Evolutionary conservation across 2,888 invertebrate species (phyloP).

Genomic region (Cephus nigrinus): DNA sequence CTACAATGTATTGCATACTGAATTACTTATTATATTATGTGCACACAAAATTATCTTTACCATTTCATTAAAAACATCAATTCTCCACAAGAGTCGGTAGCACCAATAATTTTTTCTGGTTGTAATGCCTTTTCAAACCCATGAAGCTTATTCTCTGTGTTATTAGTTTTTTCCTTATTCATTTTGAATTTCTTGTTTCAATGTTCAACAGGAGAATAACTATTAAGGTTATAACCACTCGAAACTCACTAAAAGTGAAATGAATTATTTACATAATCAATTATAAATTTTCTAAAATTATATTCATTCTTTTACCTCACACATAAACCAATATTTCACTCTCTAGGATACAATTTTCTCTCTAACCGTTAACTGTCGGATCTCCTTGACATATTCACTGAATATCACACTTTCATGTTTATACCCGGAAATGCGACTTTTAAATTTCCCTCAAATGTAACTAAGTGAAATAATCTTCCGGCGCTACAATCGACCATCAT

Average conservation of each 20-base stretch:
- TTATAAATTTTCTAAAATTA: too few relatives aligned
- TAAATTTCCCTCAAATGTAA: constrained; percentile 12
- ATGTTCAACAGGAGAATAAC: not conserved
- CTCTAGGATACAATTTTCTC: too few relatives aligned
- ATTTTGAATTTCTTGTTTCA: constrained; percentile 17
- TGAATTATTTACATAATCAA: too few relatives aligned
- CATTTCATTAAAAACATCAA: constrained; percentile 93
- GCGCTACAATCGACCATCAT: too few relatives aligned
- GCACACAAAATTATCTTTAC: constrained; percentile 66
- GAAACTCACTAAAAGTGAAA: not conserved
- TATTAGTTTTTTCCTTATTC: constrained; percentile 29
- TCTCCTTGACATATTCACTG: too few relatives aligned
- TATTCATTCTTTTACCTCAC: too few relatives aligned
- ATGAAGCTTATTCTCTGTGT: constrained; percentile 74
- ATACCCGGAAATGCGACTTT: constrained; percentile 20
- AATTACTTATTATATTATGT: not conserved
- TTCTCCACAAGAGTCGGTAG: constrained; percentile 88
- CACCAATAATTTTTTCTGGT: constrained; percentile 89
- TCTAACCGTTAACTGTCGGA: too few relatives aligned
- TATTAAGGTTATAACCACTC: not conserved
- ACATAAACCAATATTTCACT: too few relatives aligned
- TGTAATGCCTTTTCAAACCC: constrained; percentile 84
- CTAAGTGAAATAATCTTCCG: too few relatives aligned
- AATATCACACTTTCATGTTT: constrained; percentile 12
- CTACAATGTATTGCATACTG: not conserved